Evolutionary conservation across 2,888 invertebrate genomes (phyloP).

Genomic region (Eristalinus aeneus): DNA sequence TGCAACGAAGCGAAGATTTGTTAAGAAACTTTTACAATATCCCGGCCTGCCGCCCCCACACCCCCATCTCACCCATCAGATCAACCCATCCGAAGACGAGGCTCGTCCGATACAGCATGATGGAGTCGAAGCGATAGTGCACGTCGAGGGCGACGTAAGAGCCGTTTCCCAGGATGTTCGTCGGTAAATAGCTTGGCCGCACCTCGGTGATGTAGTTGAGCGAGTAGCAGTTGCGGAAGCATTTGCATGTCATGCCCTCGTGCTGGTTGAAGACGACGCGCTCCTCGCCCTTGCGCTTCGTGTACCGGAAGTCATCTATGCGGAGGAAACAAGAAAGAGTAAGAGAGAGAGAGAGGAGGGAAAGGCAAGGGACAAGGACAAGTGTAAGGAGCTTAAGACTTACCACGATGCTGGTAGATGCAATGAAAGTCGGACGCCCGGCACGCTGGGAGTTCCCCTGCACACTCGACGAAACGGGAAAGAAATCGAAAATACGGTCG

Average conservation of each 20-base stretch:
- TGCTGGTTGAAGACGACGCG: conserved; percentile 74
- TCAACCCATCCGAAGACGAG: conserved; percentile 81
- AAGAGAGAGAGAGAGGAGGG: background rate
- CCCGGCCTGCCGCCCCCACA: too few relatives aligned
- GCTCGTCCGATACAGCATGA: conserved; percentile 81
- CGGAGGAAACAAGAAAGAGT: background rate
- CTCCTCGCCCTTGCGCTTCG: conserved; percentile 75
- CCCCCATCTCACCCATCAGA: conserved; percentile 79
- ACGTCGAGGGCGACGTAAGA: conserved; percentile 80
- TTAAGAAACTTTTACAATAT: conserved; percentile 13
- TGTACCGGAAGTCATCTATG: conserved; percentile 75
- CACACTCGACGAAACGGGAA: background rate
- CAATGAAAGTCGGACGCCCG: conserved; percentile 76
- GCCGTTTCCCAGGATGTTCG: conserved; percentile 74
- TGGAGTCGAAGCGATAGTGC: conserved; percentile 79
- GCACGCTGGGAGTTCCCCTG: conserved; percentile 73
- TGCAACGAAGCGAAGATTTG: conserved; percentile 41
- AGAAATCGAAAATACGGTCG: background rate
- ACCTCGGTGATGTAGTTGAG: conserved; percentile 78
- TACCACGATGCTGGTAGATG: conserved; percentile 77
- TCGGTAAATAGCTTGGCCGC: conserved; percentile 76
- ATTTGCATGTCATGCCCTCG: conserved; percentile 78
- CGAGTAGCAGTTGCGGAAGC: conserved; percentile 79
- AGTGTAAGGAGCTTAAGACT: conserved; percentile 50
- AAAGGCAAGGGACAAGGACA: background rate